These are phyloP conservation scores for Pogonognathellus flavescens DNA, from an alignment of 1,140 invertebrate species.

Conservation along the genomic window DNA sequence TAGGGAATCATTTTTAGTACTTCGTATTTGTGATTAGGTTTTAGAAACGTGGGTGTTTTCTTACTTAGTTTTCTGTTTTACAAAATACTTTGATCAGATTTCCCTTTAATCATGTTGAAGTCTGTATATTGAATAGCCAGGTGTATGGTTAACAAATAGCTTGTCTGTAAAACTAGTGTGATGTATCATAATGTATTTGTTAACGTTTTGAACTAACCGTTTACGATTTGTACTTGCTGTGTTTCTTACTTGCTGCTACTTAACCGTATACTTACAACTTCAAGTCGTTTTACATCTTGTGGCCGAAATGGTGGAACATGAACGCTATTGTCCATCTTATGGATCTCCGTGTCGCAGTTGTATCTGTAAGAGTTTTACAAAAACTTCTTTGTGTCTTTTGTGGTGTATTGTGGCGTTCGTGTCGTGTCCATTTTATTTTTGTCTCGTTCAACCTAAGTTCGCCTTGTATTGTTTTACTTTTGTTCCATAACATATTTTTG, in stretches of 20 bases:
- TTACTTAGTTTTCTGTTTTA: no score
- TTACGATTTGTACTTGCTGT: conserved; percentile 7
- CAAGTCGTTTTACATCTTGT: conserved; percentile 81
- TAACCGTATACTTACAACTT: conserved; percentile 54
- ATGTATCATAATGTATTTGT: background rate
- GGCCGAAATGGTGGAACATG: conserved; percentile 87
- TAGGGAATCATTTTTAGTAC: no score
- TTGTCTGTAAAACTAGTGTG: no score
- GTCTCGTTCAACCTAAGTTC: conserved; percentile 5
- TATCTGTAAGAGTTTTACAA: conserved; percentile 59
- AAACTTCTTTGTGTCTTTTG: conserved; percentile 64
- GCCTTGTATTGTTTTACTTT: conserved; percentile 70
- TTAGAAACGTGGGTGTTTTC: no score
- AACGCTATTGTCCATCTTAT: conserved; percentile 81
- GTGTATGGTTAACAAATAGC: no score
- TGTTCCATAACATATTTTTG: background rate
- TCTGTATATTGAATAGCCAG: no score
- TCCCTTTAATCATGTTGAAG: no score
- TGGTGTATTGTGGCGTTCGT: conserved; percentile 59
- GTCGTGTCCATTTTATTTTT: background rate
- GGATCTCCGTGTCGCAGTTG: conserved; percentile 64
- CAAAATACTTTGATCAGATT: no score
- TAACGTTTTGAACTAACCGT: background rate
- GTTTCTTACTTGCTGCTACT: conserved; percentile 30
- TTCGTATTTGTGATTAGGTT: no score